Evolutionary conservation across 2,888 invertebrate genomes (phyloP).

Genomic region (Dryobota labecula): DNA sequence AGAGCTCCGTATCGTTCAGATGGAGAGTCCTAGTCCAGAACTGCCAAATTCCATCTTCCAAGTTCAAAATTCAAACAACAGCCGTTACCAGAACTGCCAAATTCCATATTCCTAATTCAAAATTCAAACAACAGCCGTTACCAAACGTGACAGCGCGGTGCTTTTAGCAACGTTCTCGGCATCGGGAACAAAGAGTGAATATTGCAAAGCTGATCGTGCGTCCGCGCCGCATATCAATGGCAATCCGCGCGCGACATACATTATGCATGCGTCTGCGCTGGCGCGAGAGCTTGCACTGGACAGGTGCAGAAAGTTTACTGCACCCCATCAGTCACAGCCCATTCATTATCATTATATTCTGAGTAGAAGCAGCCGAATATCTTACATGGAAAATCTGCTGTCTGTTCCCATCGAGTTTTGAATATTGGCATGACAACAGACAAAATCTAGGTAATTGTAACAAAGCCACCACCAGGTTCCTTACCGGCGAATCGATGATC

Average conservation of each 20-base stretch:
- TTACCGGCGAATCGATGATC: neutral
- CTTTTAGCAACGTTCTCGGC: constrained; percentile 46
- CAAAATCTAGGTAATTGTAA: neutral
- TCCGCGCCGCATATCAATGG: constrained; percentile 59
- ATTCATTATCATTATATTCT: neutral
- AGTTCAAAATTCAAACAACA: too few relatives aligned
- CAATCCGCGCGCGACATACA: constrained; percentile 48
- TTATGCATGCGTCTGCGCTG: constrained; percentile 53
- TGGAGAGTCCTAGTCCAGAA: neutral
- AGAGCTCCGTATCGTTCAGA: too few relatives aligned
- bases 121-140: constrained; percentile 42
- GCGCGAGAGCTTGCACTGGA: neutral
- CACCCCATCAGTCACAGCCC: neutral
- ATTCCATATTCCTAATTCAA: constrained; percentile 15
- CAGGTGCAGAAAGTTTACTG: constrained; percentile 43
- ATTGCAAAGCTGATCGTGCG: constrained; percentile 44
- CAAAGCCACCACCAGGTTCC: neutral
- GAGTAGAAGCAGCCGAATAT: neutral
- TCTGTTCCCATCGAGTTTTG: neutral
- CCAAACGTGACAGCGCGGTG: constrained; percentile 52
- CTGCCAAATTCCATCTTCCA: too few relatives aligned
- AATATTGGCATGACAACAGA: neutral
- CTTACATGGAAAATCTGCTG: neutral
- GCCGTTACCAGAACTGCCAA: too few relatives aligned
- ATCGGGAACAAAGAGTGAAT: constrained; percentile 55